Conservation (phyloP, 1,140 invertebrate species). For the Heliothis virescens region DNA sequence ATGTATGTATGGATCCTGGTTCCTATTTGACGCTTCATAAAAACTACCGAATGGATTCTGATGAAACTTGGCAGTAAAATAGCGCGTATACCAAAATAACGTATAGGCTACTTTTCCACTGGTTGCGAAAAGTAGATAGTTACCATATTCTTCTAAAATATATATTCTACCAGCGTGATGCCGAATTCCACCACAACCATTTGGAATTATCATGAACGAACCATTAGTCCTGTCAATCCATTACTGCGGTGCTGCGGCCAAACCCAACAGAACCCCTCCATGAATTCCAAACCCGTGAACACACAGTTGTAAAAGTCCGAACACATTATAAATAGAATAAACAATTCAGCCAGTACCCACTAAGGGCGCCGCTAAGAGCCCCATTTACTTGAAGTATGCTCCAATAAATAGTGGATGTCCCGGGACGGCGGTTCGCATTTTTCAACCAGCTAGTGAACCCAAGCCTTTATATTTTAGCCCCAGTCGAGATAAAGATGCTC, state of each 20-base stretch:
- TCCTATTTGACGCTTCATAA: too few relatives aligned
- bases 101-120: too few relatives aligned
- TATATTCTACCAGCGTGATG: too few relatives aligned
- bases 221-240: not conserved
- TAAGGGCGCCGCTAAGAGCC: conserved; percentile 49
- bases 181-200: too few relatives aligned
- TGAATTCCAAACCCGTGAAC: conserved; percentile 1
- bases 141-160: too few relatives aligned
- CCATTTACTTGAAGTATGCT: conserved; percentile 62
- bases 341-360: conserved; percentile 32
- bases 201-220: too few relatives aligned
- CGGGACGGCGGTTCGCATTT: conserved; percentile 52
- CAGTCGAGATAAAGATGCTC: conserved; percentile 51
- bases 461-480: conserved; percentile 49
- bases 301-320: conserved; percentile 25
- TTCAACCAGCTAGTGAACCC: conserved; percentile 54
- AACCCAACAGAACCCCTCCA: not conserved
- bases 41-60: too few relatives aligned
- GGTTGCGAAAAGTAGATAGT: too few relatives aligned
- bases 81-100: too few relatives aligned
- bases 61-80: too few relatives aligned
- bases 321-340: conserved; percentile 51
- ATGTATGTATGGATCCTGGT: too few relatives aligned
- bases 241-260: not conserved
- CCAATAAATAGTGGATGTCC: conserved; percentile 63